Percentiles rank a stretch among this genome's conserved stretches.
Evolutionary conservation across 1,140 invertebrate species (phyloP).

Genomic region (Heliconius eleuchia): DNA sequence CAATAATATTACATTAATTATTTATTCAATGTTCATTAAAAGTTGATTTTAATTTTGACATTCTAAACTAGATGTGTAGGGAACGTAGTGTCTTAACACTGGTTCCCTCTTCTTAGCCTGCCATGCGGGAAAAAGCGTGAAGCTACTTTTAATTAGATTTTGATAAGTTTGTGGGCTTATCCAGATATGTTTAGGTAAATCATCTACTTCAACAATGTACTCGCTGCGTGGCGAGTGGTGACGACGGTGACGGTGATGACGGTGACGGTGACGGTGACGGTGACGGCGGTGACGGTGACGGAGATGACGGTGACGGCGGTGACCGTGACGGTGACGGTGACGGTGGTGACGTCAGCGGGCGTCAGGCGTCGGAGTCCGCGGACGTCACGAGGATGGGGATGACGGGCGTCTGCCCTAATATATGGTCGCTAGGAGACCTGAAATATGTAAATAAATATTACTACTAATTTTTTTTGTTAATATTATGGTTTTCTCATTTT

Average conservation of each 20-base stretch:
- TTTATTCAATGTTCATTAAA: background rate
- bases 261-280: too few species aligned
- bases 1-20: background rate
- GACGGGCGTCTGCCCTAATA: slow-evolving; percentile 54
- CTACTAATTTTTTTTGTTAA: too few species aligned
- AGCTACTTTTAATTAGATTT: background rate
- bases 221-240: slow-evolving; percentile 43
- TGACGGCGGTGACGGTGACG: too few species aligned
- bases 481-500: too few species aligned
- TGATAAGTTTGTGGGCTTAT: background rate
- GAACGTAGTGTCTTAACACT: too few species aligned
- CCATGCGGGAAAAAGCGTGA: too few species aligned
- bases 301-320: too few species aligned
- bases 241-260: background rate
- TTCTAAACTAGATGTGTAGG: too few species aligned
- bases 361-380: slow-evolving; percentile 49
- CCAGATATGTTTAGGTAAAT: slow-evolving; percentile 15
- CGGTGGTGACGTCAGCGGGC: slow-evolving; percentile 23
- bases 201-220: slow-evolving; percentile 42
- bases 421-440: slow-evolving; percentile 70
- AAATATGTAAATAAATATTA: slow-evolving; percentile 15
- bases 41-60: background rate
- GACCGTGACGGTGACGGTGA: too few species aligned
- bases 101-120: too few species aligned
- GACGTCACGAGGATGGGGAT: slow-evolving; percentile 74